phyloP scores from a whole-genome alignment of 2,888 invertebrate species.

The Ganaspis brasiliensis region DNA sequence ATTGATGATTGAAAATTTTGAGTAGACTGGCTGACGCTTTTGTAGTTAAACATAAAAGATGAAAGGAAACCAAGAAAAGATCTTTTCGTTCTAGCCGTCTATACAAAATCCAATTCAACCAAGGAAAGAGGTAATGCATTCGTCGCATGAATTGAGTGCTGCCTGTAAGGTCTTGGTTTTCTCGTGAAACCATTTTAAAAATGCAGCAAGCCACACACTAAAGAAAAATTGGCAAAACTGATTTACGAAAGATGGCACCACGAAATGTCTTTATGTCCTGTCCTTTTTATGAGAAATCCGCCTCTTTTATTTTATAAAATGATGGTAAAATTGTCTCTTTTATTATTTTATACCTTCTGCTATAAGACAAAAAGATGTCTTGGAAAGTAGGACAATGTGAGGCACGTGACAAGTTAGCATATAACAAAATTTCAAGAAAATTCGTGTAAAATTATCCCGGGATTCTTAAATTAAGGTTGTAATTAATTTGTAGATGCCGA shows the following conservation, averaged over 20 bases:
- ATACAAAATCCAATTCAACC: slow-evolving; percentile 4
- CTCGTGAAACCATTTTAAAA: slow-evolving; percentile 35
- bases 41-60: not conserved
- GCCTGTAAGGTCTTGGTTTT: slow-evolving; percentile 54
- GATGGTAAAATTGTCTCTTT: slow-evolving; percentile 12
- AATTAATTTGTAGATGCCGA: not conserved
- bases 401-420: slow-evolving; percentile 11
- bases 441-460: not conserved
- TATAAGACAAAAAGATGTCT: not conserved
- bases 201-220: slow-evolving; percentile 15
- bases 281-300: not conserved
- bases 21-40: slow-evolving; percentile 11
- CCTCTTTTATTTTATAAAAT: slow-evolving; percentile 10
- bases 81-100: not conserved
- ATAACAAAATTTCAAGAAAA: not conserved
- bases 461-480: not conserved
- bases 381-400: slow-evolving; percentile 14
- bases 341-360: slow-evolving; percentile 27
- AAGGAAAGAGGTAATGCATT: slow-evolving; percentile 47
- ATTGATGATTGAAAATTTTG: slow-evolving; percentile 18
- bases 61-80: not conserved
- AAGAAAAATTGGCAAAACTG: slow-evolving; percentile 30
- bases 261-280: slow-evolving; percentile 8
- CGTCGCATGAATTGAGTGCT: slow-evolving; percentile 58
- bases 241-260: slow-evolving; percentile 12